Evolutionary conservation across 2,888 invertebrate species (phyloP), one percentile per base, ranked within the genome.

Genomic region (Achlya flavicornis): DNA sequence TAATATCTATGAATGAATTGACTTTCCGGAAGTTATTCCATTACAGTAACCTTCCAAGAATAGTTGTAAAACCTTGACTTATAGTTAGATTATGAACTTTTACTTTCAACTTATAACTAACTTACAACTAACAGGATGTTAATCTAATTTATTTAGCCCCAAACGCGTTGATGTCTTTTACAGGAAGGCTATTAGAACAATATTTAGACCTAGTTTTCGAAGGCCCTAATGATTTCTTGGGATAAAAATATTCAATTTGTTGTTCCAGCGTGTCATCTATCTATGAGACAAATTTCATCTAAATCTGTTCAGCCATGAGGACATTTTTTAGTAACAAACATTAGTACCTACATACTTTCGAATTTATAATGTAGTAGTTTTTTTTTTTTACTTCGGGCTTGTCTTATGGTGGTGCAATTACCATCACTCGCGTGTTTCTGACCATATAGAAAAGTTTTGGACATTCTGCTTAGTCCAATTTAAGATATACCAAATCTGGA

Each of bases 101-200:
- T 16, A 4, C 46, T n/a, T 46, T 46, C 38, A 10, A 38, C 8
- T 38, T 38, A 38, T 46, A n/a, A n/a, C n/a, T n/a, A n/a, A n/a
- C n/a, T n/a, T n/a, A n/a, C n/a, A n/a, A 43, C 43, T 43, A 43
- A 14, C 14, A 43, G 43, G 38, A 38, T 38, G 10, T 38, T 38
- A 38, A 35, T 6, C 11, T 38, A 11, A 38, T 26, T 26, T 26
- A 26, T 26, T 26, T 26, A 26, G 2, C 7, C 12, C n/a, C n/a
- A n/a, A 46, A 6, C n/a, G 46, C 46, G 46, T 46, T 46, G 46
- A 46, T 46, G 46, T 46, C 46, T 46, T 46, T 46, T 46, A n/a
- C 4, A 14, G n/a, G 46, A 46, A 46, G n/a, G 0, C n/a, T n/a
- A 4, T 14, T 46, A 46, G 43, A 41, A 11, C 10, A 5, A 14